Evolutionary conservation across 2,113 vertebrate genomes (phyloP).

Genomic region (Gorsachius goisagi): DNA sequence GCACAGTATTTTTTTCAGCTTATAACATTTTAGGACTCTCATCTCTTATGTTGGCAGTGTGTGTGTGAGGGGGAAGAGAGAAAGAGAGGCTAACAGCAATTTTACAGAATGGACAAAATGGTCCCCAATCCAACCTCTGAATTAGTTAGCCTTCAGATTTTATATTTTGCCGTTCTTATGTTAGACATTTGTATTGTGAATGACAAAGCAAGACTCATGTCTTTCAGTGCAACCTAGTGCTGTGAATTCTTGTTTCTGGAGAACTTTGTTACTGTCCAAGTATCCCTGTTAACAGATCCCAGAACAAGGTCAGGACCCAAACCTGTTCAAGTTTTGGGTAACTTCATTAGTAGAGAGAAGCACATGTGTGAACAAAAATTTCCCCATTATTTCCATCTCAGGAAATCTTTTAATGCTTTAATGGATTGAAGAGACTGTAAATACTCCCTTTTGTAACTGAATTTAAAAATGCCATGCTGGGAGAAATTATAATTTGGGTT

Average conservation of each 20-base stretch:
- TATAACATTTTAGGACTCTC: not conserved
- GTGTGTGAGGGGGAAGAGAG: not conserved
- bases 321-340: not conserved
- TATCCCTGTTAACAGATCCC: not conserved
- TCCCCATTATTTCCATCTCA: not conserved
- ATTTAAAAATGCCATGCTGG: not conserved
- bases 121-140: not conserved
- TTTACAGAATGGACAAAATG: not conserved
- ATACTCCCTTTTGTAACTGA: not conserved
- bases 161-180: not conserved
- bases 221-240: not conserved
- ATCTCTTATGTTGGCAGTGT: not conserved
- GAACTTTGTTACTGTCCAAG: not conserved
- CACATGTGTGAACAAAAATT: not conserved
- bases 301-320: not conserved
- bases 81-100: not conserved
- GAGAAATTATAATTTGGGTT: not conserved
- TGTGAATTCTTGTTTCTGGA: not conserved
- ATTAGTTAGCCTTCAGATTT: not conserved
- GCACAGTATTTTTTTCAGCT: not conserved
- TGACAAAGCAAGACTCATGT: not conserved
- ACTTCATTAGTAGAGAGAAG: not conserved
- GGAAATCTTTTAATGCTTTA: not conserved
- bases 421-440: not conserved
- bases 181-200: not conserved